Conservation (phyloP, 2,888 invertebrate genomes). For the Catocala sponsa region DNA sequence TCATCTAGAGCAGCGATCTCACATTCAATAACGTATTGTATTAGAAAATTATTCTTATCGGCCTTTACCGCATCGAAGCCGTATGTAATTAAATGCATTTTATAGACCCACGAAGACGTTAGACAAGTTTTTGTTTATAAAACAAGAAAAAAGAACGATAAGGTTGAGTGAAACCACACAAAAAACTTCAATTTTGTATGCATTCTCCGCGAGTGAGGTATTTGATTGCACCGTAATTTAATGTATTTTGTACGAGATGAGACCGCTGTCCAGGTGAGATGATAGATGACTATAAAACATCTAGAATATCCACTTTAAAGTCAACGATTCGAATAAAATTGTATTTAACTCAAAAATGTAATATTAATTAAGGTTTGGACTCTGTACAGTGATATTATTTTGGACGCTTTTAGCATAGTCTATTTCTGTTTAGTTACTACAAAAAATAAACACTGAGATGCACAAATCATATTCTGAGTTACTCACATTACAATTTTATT, state of each 20-base stretch:
- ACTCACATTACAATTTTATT: too few species aligned
- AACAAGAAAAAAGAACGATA: constrained; percentile 27
- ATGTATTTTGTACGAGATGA: constrained; percentile 1
- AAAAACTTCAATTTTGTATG: constrained; percentile 39
- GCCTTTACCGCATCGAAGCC: constrained; percentile 6
- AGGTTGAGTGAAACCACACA: constrained; percentile 27
- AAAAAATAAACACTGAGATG: too few species aligned
- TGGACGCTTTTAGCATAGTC: too few species aligned
- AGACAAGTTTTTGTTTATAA: constrained; percentile 31
- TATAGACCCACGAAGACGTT: constrained; percentile 12
- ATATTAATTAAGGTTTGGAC: too few species aligned
- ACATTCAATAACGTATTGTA: constrained; percentile 1
- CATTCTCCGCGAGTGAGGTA: constrained; percentile 23
- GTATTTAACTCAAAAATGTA: too few species aligned
- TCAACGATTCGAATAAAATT: too few species aligned
- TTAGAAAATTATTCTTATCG: constrained; percentile 6
- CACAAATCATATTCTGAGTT: too few species aligned
- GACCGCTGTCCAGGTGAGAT: background rate
- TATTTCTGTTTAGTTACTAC: too few species aligned
- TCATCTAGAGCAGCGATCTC: too few species aligned
- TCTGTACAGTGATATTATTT: too few species aligned
- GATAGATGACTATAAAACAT: constrained; percentile 1
- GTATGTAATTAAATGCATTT: constrained; percentile 13
- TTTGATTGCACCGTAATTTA: constrained; percentile 23
- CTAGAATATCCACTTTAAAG: too few species aligned